Conservation (phyloP, 37 sponge, comb jelly and placozoan genomes). For the Cladorhizidae sp. region DNA sequence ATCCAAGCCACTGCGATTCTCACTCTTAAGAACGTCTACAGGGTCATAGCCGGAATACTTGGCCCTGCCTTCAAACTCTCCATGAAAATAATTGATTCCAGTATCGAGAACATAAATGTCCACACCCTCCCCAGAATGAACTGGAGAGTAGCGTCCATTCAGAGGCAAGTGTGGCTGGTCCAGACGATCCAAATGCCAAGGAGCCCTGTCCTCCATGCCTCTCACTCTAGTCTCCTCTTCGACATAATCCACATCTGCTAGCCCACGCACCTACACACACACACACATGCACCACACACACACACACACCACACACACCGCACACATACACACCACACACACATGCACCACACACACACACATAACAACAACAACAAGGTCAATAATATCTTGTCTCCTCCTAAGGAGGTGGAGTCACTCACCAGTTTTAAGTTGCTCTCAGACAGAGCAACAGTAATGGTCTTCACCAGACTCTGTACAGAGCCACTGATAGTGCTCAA, state of each 20-base stretch:
- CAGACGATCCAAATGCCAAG: conserved; percentile 67
- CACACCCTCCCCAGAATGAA: conserved; percentile 64
- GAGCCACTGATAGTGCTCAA: conserved; percentile 12
- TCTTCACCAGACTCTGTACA: conserved; percentile 37
- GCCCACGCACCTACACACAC: conserved; percentile 18
- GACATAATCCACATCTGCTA: conserved; percentile 52
- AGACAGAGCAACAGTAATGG: conserved; percentile 50
- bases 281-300: too few relatives aligned
- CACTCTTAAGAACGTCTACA: conserved; percentile 5
- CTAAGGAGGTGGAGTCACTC: background rate
- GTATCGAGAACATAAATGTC: conserved; percentile 76
- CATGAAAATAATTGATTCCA: conserved; percentile 68
- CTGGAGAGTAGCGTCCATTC: conserved; percentile 53
- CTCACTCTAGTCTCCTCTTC: conserved; percentile 52
- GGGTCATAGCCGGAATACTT: conserved; percentile 56
- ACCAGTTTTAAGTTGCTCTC: conserved; percentile 26
- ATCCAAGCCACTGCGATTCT: conserved; percentile 38
- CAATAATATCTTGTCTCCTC: background rate
- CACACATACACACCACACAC: too few relatives aligned
- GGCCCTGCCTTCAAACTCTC: conserved; percentile 48
- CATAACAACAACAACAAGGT: background rate
- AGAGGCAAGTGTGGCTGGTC: conserved; percentile 59
- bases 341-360: background rate
- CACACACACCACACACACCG: too few relatives aligned
- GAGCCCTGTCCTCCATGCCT: conserved; percentile 20